phyloP scores from a whole-genome alignment of 2,797 vertebrate genomes.

The Pogonophryne albipinna region DNA sequence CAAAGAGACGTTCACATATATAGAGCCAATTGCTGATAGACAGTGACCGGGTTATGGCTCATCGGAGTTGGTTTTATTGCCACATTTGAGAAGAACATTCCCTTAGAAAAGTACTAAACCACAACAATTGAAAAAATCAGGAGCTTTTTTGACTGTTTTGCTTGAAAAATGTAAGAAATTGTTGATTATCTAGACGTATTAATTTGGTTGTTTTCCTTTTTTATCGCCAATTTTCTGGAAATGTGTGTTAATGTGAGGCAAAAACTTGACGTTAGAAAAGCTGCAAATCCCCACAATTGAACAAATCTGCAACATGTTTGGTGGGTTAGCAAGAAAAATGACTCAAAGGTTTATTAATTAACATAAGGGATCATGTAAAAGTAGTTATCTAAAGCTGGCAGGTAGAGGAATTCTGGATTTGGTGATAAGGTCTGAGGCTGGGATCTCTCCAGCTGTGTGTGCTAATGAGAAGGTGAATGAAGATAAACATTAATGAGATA shows the following conservation, averaged over 20 bases:
- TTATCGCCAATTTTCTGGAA: too few relatives aligned
- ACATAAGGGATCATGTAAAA: not conserved
- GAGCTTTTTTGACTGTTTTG: not conserved
- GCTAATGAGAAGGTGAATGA: not conserved
- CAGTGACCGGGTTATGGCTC: too few relatives aligned
- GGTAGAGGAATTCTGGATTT: not conserved
- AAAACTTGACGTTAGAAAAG: too few relatives aligned
- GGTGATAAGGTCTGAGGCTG: not conserved
- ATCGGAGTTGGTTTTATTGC: not conserved
- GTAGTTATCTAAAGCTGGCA: not conserved
- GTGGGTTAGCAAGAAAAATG: not conserved
- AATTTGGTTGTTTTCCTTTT: too few relatives aligned
- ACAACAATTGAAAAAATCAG: not conserved
- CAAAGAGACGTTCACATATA: too few relatives aligned
- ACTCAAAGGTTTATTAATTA: not conserved
- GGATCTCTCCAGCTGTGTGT: constrained; percentile 28
- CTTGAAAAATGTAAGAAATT: too few relatives aligned
- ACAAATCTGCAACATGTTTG: too few relatives aligned
- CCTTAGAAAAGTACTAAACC: not conserved
- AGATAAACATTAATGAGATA: not conserved
- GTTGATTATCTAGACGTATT: too few relatives aligned
- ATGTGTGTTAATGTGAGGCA: too few relatives aligned
- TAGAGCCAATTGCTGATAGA: too few relatives aligned
- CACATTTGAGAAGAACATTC: not conserved
- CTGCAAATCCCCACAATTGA: too few relatives aligned